Percentiles rank a stretch among this genome's conserved stretches.
These are phyloP conservation scores for Porites australiensis DNA, from an alignment of 64 coral and sea anemone genomes.

Conservation along the genomic window DNA sequence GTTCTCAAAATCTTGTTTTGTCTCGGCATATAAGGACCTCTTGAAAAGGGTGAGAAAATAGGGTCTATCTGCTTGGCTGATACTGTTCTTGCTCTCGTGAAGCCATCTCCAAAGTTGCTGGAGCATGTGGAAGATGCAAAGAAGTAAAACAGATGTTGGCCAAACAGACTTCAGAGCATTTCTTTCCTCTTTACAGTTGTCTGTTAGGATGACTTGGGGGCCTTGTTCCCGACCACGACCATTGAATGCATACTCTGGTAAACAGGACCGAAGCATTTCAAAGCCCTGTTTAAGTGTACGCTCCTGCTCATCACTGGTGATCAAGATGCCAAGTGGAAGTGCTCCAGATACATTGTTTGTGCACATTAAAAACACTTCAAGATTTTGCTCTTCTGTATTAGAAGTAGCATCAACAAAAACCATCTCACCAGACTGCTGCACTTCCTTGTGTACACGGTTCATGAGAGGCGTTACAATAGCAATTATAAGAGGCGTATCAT, in stretches of 20 bases:
- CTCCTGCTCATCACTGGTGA: conserved; percentile 65
- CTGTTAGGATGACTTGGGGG: conserved; percentile 74
- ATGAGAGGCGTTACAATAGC: conserved; percentile 77
- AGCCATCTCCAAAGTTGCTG: conserved; percentile 87
- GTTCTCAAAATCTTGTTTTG: conserved; percentile 77
- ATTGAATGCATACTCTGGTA: conserved; percentile 70
- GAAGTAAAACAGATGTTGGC: conserved; percentile 64
- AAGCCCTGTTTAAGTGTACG: conserved; percentile 59
- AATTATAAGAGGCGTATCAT: conserved; percentile 68
- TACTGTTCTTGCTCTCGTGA: conserved; percentile 54
- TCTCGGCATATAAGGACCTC: conserved; percentile 72
- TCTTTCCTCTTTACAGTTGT: conserved; percentile 82
- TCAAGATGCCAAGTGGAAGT: conserved; percentile 65
- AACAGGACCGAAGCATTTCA: conserved; percentile 42
- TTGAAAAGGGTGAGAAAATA: conserved; percentile 78
- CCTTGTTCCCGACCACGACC: conserved; percentile 45
- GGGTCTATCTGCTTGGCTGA: conserved; percentile 75
- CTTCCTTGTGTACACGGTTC: conserved; percentile 78
- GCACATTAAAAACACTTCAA: conserved; percentile 64
- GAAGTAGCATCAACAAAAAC: conserved; percentile 77
- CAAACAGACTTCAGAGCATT: conserved; percentile 79
- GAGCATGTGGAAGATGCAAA: conserved; percentile 77
- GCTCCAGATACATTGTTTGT: conserved; percentile 80
- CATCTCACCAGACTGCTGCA: conserved; percentile 56
- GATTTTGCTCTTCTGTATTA: conserved; percentile 68